phyloP scores from a whole-genome alignment of 2,888 invertebrate species.

The Alcis repandata region DNA sequence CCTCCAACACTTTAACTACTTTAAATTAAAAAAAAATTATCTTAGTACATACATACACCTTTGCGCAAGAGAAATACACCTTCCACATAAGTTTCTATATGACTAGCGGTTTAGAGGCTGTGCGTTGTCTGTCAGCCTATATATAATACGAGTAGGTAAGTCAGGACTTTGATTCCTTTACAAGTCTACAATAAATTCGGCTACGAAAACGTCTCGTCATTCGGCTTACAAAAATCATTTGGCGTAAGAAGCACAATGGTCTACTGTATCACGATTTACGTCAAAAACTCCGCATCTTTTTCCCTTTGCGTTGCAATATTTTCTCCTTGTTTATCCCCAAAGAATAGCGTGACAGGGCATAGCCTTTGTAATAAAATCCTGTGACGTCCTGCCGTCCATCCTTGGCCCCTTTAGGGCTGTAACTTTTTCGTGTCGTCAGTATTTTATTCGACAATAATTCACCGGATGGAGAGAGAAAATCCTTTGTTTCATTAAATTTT shows the following conservation, averaged over 20 bases:
- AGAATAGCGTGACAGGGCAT: slow-evolving; percentile 63
- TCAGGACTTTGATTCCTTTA: too few relatives aligned
- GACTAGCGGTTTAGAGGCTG: too few relatives aligned
- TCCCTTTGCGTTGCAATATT: slow-evolving; percentile 64
- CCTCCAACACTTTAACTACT: too few relatives aligned
- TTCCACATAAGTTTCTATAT: too few relatives aligned
- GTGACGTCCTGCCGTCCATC: slow-evolving; percentile 60
- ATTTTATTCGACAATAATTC: slow-evolving; percentile 79
- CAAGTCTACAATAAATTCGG: not conserved
- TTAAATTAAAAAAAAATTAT: too few relatives aligned
- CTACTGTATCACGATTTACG: slow-evolving; percentile 44
- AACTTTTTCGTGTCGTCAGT: slow-evolving; percentile 78
- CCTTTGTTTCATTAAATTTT: slow-evolving; percentile 74
- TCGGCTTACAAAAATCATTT: slow-evolving; percentile 22
- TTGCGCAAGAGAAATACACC: too few relatives aligned
- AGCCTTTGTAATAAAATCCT: slow-evolving; percentile 80
- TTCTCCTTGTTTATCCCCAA: slow-evolving; percentile 64
- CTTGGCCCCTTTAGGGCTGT: slow-evolving; percentile 73
- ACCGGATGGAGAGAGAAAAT: slow-evolving; percentile 62
- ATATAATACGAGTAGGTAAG: too few relatives aligned
- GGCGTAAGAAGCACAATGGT: slow-evolving; percentile 7
- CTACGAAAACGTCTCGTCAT: not conserved
- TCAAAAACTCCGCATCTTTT: slow-evolving; percentile 42
- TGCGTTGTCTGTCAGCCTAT: too few relatives aligned
- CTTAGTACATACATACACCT: too few relatives aligned